Conservation (phyloP, 2,888 invertebrate genomes). For the Metalampra italica region DNA sequence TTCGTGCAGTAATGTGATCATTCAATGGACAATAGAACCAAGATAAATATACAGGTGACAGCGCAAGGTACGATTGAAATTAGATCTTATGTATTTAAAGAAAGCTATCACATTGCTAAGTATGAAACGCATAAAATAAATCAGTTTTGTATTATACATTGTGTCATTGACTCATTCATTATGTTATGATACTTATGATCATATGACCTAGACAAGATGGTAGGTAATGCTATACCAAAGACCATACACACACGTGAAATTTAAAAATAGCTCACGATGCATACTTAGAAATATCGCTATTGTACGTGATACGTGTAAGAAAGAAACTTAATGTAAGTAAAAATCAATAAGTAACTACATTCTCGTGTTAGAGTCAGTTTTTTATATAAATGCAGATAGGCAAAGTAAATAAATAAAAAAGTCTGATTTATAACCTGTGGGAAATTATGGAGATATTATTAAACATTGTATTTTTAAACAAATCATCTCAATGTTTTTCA, state of each 20-base stretch:
- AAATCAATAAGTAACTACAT: no score
- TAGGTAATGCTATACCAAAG: slow-evolving; percentile 18
- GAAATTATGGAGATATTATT: no score
- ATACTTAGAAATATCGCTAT: neutral
- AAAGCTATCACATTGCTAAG: slow-evolving; percentile 11
- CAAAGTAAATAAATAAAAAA: no score
- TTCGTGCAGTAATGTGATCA: slow-evolving; percentile 60
- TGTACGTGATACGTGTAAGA: no score
- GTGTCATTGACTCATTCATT: slow-evolving; percentile 56
- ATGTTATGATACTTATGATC: no score
- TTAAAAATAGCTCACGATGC: neutral
- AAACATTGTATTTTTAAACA: no score
- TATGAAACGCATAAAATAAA: neutral
- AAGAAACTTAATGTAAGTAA: no score
- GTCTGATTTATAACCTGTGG: no score
- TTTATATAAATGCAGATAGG: no score
- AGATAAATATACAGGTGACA: slow-evolving; percentile 21
- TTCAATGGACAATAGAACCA: slow-evolving; percentile 51
- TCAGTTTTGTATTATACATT: slow-evolving; percentile 15
- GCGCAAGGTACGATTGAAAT: slow-evolving; percentile 17
- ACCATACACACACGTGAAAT: neutral
- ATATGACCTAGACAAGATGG: slow-evolving; percentile 31
- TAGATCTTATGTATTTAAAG: slow-evolving; percentile 14
- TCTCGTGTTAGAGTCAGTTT: no score
- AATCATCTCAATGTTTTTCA: no score